A percentile compares a stretch with the other conserved stretches of the same genome.
These are phyloP conservation scores for Eciton burchellii DNA, from an alignment of 1,140 invertebrate genomes.

Conservation along the genomic window DNA sequence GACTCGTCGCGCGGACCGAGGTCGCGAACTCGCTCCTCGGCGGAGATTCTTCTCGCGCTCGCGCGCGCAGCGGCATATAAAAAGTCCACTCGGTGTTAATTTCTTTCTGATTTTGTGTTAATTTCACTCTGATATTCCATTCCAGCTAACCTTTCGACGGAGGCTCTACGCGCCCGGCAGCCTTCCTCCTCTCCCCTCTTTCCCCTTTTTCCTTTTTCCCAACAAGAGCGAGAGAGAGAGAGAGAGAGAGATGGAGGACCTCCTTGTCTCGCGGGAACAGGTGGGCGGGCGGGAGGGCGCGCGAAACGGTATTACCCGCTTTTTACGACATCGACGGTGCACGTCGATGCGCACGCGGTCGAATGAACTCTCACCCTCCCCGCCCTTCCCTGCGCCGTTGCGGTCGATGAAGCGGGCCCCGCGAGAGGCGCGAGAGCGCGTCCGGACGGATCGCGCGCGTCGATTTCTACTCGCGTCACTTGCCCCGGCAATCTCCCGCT, in stretches of 20 bases:
- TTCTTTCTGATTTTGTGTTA: too few relatives aligned
- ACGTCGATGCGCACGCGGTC: constrained; percentile 40
- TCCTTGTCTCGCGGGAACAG: too few relatives aligned
- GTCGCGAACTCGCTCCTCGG: constrained; percentile 16
- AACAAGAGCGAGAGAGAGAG: too few relatives aligned
- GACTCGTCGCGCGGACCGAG: too few relatives aligned
- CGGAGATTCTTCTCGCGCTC: constrained; percentile 9
- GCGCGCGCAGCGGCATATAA: constrained; percentile 39
- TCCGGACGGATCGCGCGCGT: too few relatives aligned
- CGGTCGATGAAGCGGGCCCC: constrained; percentile 37
- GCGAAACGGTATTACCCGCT: constrained; percentile 51
- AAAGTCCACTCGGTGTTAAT: constrained; percentile 52
- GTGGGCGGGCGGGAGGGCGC: too few relatives aligned
- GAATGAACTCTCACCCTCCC: too few relatives aligned
- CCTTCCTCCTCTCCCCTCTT: background rate
- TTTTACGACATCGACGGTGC: constrained; percentile 54
- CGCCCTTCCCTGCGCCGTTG: too few relatives aligned
- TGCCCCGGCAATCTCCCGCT: too few relatives aligned
- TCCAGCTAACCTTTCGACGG: constrained; percentile 42
- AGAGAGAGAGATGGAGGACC: too few relatives aligned
- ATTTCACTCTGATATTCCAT: constrained; percentile 59
- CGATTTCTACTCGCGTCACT: too few relatives aligned
- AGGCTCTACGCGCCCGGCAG: constrained; percentile 1
- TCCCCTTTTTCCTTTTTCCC: too few relatives aligned
- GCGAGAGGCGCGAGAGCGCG: background rate